phyloP scores from a whole-genome alignment of 2,888 invertebrate genomes.

The Mellilla xanthometata region DNA sequence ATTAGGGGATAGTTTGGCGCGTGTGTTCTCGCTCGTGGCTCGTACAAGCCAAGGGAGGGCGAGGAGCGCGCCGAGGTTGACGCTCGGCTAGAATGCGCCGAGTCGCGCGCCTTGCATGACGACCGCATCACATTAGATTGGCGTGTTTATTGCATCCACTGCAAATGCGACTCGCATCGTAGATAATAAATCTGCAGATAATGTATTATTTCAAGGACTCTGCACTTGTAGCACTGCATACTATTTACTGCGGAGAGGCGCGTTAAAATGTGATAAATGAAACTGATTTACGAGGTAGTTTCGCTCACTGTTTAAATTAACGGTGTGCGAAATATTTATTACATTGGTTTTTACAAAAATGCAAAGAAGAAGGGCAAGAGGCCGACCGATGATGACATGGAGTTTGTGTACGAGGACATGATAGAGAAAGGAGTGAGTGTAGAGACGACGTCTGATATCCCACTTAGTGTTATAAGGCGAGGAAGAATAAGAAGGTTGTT shows the following conservation, averaged over 20 bases:
- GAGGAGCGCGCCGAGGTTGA: constrained; percentile 59
- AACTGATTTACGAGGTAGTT: not conserved
- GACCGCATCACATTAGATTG: constrained; percentile 57
- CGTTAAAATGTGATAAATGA: constrained; percentile 2
- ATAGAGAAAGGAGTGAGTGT: no score
- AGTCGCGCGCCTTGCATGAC: constrained; percentile 55
- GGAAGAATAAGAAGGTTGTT: no score
- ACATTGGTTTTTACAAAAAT: no score
- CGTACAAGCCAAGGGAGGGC: constrained; percentile 43
- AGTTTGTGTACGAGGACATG: no score
- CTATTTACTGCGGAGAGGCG: not conserved
- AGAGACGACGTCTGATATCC: no score
- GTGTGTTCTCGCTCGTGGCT: constrained; percentile 38
- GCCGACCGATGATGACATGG: no score
- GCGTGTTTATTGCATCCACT: constrained; percentile 57
- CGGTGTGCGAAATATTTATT: no score
- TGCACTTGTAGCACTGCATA: no score
- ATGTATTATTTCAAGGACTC: constrained; percentile 27
- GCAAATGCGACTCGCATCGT: constrained; percentile 31
- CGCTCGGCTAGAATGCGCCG: constrained; percentile 73
- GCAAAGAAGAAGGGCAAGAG: no score
- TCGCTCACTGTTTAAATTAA: no score
- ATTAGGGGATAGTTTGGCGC: constrained; percentile 39
- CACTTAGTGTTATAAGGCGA: no score
- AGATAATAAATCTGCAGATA: constrained; percentile 32